These are phyloP conservation scores for Drosophila acutilabella DNA, from an alignment of 2,888 invertebrate species.

Conservation along the genomic window DNA sequence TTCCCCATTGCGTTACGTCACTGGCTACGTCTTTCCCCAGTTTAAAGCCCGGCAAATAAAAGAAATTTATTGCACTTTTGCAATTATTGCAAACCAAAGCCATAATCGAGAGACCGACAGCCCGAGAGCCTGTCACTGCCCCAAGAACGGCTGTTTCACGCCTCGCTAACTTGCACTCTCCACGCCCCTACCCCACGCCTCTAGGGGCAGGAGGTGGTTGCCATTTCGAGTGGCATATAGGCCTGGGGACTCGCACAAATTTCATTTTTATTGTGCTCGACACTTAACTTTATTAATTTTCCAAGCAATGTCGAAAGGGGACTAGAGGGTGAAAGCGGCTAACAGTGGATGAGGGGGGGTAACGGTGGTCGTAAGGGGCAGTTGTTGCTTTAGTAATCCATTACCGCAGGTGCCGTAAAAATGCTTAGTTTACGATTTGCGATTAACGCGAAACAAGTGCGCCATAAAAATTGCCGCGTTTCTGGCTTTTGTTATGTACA, in stretches of 20 bases:
- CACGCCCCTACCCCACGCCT: background rate
- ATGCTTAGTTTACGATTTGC: constrained; percentile 81
- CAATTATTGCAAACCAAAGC: constrained; percentile 78
- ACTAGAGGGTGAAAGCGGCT: background rate
- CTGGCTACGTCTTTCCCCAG: constrained; percentile 17
- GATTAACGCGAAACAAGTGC: constrained; percentile 80
- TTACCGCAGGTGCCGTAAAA: constrained; percentile 81
- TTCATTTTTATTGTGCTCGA: constrained; percentile 77
- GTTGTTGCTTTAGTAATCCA: constrained; percentile 72
- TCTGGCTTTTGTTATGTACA: constrained; percentile 51
- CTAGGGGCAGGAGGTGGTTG: too few relatives aligned
- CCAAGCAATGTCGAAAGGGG: constrained; percentile 66
- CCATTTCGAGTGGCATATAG: constrained; percentile 12
- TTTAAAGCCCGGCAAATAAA: constrained; percentile 63
- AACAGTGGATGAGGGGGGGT: background rate
- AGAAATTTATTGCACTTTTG: constrained; percentile 74
- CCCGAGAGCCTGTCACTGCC: constrained; percentile 70
- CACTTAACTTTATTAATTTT: constrained; percentile 81
- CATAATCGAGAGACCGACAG: constrained; percentile 52
- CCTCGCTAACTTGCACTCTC: constrained; percentile 60
- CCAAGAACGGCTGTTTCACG: constrained; percentile 60
- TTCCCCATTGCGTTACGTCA: background rate
- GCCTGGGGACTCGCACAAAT: constrained; percentile 51
- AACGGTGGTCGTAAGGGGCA: constrained; percentile 5
- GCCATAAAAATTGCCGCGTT: constrained; percentile 70